A percentile compares a stretch with the other conserved stretches of the same genome.
Evolutionary conservation across 2,113 vertebrate species (phyloP).

Genomic region (Urocitellus parryii): DNA sequence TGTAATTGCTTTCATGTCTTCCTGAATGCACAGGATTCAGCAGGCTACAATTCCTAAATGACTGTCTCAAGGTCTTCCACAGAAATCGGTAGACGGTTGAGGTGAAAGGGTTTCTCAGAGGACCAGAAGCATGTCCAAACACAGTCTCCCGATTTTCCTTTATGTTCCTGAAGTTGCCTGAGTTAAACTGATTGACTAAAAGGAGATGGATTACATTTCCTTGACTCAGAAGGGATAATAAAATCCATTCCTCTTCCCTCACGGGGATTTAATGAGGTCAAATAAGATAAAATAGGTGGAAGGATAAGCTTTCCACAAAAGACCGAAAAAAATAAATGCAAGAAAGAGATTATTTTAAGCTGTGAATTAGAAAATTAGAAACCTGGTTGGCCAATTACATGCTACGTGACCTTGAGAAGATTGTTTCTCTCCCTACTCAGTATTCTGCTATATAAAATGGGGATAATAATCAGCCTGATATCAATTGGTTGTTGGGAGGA

Average conservation of each 20-base stretch:
- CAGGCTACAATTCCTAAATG: conserved; percentile 66
- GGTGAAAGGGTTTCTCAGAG: conserved; percentile 66
- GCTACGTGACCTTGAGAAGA: background rate
- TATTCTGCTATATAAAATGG: background rate
- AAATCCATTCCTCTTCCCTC: conserved; percentile 56
- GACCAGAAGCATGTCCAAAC: conserved; percentile 46
- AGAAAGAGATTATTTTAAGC: conserved; percentile 47
- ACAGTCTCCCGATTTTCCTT: conserved; percentile 15
- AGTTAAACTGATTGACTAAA: conserved; percentile 61
- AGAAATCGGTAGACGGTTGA: conserved; percentile 57
- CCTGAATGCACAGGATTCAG: conserved; percentile 59
- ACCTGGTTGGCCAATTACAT: background rate
- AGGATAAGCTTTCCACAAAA: conserved; percentile 29
- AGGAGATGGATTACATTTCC: conserved; percentile 57
- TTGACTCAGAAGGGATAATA: conserved; percentile 63
- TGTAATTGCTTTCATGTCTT: conserved; percentile 75
- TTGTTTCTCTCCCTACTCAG: background rate
- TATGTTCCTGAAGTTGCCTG: conserved; percentile 25
- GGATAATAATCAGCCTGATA: background rate
- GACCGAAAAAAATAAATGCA: conserved; percentile 37
- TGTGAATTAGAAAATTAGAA: conserved; percentile 30
- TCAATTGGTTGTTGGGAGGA: background rate
- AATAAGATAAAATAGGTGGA: conserved; percentile 37
- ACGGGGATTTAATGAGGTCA: conserved; percentile 63
- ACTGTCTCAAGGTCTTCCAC: conserved; percentile 76